Base-by-base conservation (phyloP, 2,113 vertebrate genomes). In the Chlorodrepanis virens region DNA sequence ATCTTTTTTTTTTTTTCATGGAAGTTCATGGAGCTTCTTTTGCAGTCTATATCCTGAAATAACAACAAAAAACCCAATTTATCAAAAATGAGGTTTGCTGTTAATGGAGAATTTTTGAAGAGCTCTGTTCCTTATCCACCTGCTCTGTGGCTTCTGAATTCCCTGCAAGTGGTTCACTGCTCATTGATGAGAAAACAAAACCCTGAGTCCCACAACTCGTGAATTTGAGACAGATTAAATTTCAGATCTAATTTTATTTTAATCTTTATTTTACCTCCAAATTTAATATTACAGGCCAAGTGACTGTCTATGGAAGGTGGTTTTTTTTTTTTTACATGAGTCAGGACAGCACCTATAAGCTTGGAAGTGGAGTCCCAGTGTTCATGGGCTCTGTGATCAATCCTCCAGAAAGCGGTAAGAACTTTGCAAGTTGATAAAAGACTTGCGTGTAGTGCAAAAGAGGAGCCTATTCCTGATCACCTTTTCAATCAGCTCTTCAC, bases 291-390 rank as follows among this genome's bases (percentile, higher is more conserved):
- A 35, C 39, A 81, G 35, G 33, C 24, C 14, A 82, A 85, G 35
- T 3, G 0, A 31, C 13, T 31, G 3, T 52, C 74, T 72, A 6
- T 4, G 3, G 74, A 79, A 84, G 42, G 37, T 49, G 20, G 11
- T 71, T 78, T 81, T 35, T 7, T 81, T 35, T 7, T 35, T 83
- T 90, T 88, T 45, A 35, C n/a, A 1, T 29, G 71, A 64, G 70
- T 42, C 42, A 77, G 53, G 50, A 76, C 65, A 84, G 60, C 35
- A 56, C 50, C 59, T 94, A 3, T 70, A 65, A 80, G 67, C 68
- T 75, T 68, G 29, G 64, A 37, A 83, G 21, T 39, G 56, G 40
- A 88, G 63, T 44, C 0, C 0, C 27, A 49, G 63, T 0, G 0
- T 72, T 86, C 3, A 1, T 53, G 76, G 76, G 18, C 53, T 91